Percentiles rank a stretch among this genome's conserved stretches.
Evolutionary conservation across 2,797 vertebrate genomes (phyloP).

Genomic region (Dipus sagitta): DNA sequence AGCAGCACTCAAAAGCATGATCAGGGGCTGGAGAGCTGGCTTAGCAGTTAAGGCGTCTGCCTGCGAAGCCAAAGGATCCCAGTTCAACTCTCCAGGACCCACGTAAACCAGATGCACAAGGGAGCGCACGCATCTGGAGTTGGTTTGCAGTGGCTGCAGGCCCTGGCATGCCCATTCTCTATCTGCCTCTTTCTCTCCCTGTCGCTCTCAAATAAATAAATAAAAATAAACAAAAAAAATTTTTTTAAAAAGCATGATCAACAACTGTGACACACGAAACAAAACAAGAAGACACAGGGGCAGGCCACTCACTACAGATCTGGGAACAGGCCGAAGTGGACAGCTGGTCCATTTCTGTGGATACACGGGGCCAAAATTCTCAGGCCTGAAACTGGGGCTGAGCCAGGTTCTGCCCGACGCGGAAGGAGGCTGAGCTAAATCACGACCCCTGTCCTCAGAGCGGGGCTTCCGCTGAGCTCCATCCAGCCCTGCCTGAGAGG

Average conservation of each 20-base stretch:
- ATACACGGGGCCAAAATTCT: background rate
- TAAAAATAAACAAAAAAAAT: too few species aligned
- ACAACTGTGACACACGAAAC: background rate
- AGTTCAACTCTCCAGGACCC: too few species aligned
- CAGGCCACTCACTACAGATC: background rate
- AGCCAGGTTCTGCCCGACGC: background rate
- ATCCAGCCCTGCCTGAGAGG: background rate
- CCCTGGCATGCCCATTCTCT: too few species aligned
- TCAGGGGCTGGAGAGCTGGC: too few species aligned
- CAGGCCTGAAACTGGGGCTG: background rate
- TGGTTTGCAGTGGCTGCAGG: too few species aligned
- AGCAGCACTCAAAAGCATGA: conserved; percentile 4
- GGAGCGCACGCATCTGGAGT: too few species aligned
- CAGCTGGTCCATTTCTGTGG: background rate
- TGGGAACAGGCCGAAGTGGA: background rate
- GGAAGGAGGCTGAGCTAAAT: background rate
- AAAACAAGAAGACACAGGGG: background rate
- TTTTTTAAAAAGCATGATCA: too few species aligned
- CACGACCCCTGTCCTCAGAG: background rate
- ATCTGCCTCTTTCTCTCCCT: too few species aligned
- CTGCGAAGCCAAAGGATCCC: too few species aligned
- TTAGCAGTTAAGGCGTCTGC: too few species aligned
- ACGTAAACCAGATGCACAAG: too few species aligned
- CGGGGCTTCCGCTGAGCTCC: background rate
- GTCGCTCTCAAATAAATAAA: too few species aligned